A percentile compares a stretch with the other conserved stretches of the same genome.
phyloP scores from a whole-genome alignment of 2,888 invertebrate genomes.

The Ethmia dodecea region DNA sequence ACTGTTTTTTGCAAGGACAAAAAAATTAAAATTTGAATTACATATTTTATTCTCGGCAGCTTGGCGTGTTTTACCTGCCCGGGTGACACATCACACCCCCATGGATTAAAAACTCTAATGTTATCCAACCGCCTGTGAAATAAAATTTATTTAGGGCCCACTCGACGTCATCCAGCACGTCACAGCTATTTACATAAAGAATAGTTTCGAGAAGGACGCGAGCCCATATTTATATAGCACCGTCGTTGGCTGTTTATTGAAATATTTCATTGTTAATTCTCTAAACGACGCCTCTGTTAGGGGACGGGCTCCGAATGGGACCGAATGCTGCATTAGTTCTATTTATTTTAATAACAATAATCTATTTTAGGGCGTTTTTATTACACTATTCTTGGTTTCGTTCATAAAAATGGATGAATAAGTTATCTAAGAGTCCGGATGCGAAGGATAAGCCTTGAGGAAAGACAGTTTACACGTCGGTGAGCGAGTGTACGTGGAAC shows the following conservation, averaged over 20 bases:
- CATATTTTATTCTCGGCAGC: slow-evolving; percentile 41
- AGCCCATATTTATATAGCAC: slow-evolving; percentile 66
- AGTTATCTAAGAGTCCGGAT: slow-evolving; percentile 35
- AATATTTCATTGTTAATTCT: slow-evolving; percentile 75
- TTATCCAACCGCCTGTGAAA: slow-evolving; percentile 53
- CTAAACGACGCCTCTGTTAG: slow-evolving; percentile 52
- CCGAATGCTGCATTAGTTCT: slow-evolving; percentile 60
- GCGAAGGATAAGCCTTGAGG: slow-evolving; percentile 49
- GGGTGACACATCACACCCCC: slow-evolving; percentile 44
- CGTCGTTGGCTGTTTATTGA: slow-evolving; percentile 64
- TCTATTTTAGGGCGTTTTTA: slow-evolving; percentile 35
- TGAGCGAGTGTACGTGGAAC: slow-evolving; percentile 34
- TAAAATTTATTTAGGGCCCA: slow-evolving; percentile 72
- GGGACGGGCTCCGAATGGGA: slow-evolving; percentile 51
- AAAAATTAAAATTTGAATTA: slow-evolving; percentile 36
- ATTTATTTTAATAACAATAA: slow-evolving; percentile 71
- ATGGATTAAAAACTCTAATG: slow-evolving; percentile 53
- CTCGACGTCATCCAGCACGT: slow-evolving; percentile 57
- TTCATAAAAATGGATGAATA: slow-evolving; percentile 30
- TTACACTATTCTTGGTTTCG: slow-evolving; percentile 36
- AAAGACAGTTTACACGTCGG: slow-evolving; percentile 59
- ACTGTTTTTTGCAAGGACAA: slow-evolving; percentile 13
- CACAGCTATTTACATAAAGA: slow-evolving; percentile 69
- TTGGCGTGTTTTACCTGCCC: slow-evolving; percentile 43
- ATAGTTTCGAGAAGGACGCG: slow-evolving; percentile 64